Base-by-base conservation (phyloP, 1,140 invertebrate genomes). In the Calliphora vicina region DNA sequence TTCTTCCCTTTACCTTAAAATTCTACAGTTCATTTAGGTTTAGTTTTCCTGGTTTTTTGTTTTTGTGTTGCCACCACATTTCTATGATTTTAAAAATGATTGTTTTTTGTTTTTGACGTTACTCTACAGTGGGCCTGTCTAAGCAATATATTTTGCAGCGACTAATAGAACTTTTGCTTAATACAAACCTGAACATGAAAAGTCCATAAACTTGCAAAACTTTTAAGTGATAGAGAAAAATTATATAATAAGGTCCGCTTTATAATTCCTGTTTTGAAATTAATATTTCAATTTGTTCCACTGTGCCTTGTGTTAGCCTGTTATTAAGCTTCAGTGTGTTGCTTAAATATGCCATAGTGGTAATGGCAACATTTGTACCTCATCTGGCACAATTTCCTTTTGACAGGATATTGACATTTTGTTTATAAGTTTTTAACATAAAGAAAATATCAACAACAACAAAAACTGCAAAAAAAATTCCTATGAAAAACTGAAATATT, bases 301-400 rank as follows among this genome's bases (percentile, higher is more conserved):
- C 29, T 35, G 29, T 35, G 29, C 29, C 29, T 35, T 2, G 2
- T 35, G 29, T 35, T 4, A 35, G 8, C 35, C 6, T 50, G 12
- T 50, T 13, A 2, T 50, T 50, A 1, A 12, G 13, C 17, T 1
- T 50, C 4, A 15, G 8, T 50, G 45, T 50, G 43, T 50, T 50
- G 42, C 12, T 43, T 43, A 12, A n/a, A 43, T 43, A 43, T 17
- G 45, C 45, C 35, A 13, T 76, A 23, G 17, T 42, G 73, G 29
- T 42, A 76, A 67, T 67, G 20, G 20, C n/a, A 76, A 76, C 73
- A 76, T 76, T 76, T 76, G 29, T 76, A 85, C 86, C 82, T 86
- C 78, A 85, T 85, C 84, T 85, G 81, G 82, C 82, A 80, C 27
- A 84, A 80, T 84, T 87, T 87, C 45, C 84, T 82, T 82, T 85